phyloP scores from a whole-genome alignment of 2,888 invertebrate genomes.

The Hetaerina titia region DNA sequence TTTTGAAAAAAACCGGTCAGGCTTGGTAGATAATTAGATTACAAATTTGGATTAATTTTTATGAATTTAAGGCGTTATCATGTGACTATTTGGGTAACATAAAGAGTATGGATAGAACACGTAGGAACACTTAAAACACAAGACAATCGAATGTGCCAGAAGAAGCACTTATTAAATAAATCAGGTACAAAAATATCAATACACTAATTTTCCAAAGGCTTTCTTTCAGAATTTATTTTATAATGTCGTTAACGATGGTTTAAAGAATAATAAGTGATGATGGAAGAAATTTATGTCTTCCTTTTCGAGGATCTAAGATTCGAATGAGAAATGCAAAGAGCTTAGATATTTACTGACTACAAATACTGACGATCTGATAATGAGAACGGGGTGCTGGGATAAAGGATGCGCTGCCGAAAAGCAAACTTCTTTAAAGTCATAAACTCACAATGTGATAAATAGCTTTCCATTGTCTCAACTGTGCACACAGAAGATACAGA shows the following conservation, averaged over 20 bases:
- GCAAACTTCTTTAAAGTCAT: conserved; percentile 22
- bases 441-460: conserved; percentile 43
- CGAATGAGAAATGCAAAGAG: not conserved
- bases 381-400: not conserved
- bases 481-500: conserved; percentile 6
- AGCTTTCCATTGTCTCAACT: conserved; percentile 42
- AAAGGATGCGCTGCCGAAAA: not conserved
- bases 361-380: not conserved
- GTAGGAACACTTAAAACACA: too few relatives aligned
- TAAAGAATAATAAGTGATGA: not conserved
- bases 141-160: too few relatives aligned
- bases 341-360: not conserved
- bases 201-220: not conserved
- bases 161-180: not conserved
- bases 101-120: too few relatives aligned
- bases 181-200: not conserved
- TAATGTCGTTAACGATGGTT: not conserved
- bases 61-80: too few relatives aligned
- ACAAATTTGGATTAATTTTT: too few relatives aligned
- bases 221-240: not conserved
- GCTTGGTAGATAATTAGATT: too few relatives aligned
- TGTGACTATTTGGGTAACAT: too few relatives aligned
- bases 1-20: too few relatives aligned
- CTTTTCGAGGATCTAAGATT: not conserved
- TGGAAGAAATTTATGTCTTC: not conserved